Conservation (phyloP, 2,113 vertebrate genomes). For the Myiozetetes cayanensis region DNA sequence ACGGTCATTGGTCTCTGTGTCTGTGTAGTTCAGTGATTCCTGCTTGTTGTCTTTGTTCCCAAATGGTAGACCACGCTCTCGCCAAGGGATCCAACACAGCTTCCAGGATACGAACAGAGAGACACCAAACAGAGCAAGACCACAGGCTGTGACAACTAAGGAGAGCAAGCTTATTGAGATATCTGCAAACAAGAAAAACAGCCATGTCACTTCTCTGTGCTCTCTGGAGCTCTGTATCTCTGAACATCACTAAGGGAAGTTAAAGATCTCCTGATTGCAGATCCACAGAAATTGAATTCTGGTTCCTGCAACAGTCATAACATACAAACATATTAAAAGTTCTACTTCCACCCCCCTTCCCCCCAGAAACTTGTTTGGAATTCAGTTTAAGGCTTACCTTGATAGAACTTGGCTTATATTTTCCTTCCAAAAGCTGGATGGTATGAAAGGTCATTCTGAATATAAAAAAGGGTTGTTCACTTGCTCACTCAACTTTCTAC, state of each 20-base stretch:
- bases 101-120: conserved; percentile 99
- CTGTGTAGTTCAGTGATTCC: conserved; percentile 87
- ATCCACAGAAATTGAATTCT: not conserved
- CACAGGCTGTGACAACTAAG: conserved; percentile 94
- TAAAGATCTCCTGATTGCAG: not conserved
- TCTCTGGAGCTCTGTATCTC: not conserved
- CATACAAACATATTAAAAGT: not conserved
- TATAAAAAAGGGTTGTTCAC: not conserved
- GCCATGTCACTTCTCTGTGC: not conserved
- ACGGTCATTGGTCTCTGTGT: conserved; percentile 83
- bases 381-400: not conserved
- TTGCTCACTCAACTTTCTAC: not conserved
- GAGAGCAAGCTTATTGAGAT: conserved; percentile 96
- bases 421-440: not conserved
- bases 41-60: conserved; percentile 88
- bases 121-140: conserved; percentile 94
- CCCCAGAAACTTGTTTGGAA: not conserved
- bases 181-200: conserved; percentile 78
- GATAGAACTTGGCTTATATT: not conserved
- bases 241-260: too few species aligned
- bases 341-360: not conserved
- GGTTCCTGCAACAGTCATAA: not conserved
- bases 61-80: conserved; percentile 85
- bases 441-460: not conserved
- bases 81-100: conserved; percentile 98